Evolutionary conservation across 2,797 vertebrate genomes (phyloP).

Genomic region (Stomatorhinus walkeri): DNA sequence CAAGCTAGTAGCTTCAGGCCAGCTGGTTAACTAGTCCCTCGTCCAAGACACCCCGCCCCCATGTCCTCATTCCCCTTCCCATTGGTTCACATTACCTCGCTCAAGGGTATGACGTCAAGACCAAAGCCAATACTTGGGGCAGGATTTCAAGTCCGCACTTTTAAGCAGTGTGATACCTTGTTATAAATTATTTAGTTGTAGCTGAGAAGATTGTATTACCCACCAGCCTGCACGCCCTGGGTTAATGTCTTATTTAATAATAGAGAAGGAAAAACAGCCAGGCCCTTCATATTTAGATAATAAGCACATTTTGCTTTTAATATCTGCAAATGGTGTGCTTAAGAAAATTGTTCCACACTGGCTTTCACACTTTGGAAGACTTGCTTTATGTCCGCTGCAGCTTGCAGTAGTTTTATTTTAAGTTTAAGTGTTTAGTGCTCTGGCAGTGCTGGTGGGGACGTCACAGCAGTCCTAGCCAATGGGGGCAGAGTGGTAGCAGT

Average conservation of each 20-base stretch:
- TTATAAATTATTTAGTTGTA: constrained; percentile 3
- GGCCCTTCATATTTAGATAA: not conserved
- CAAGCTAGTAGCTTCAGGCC: not conserved
- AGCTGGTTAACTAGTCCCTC: not conserved
- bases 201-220: not conserved
- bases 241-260: not conserved
- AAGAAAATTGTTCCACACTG: not conserved
- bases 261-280: not conserved
- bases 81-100: not conserved
- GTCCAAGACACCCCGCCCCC: not conserved
- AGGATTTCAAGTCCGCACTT: not conserved
- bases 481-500: not conserved
- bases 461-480: not conserved
- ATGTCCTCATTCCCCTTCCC: not conserved
- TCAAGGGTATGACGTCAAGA: not conserved
- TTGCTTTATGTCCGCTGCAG: not conserved
- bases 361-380: not conserved
- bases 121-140: not conserved
- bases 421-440: not conserved
- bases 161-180: not conserved
- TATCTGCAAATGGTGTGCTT: not conserved
- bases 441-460: not conserved
- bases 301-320: not conserved
- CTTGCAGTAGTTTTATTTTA: not conserved
- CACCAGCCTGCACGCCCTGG: not conserved